These are phyloP conservation scores for Axea sp. DNA, from an alignment of 2,888 invertebrate genomes.

Conservation along the genomic window DNA sequence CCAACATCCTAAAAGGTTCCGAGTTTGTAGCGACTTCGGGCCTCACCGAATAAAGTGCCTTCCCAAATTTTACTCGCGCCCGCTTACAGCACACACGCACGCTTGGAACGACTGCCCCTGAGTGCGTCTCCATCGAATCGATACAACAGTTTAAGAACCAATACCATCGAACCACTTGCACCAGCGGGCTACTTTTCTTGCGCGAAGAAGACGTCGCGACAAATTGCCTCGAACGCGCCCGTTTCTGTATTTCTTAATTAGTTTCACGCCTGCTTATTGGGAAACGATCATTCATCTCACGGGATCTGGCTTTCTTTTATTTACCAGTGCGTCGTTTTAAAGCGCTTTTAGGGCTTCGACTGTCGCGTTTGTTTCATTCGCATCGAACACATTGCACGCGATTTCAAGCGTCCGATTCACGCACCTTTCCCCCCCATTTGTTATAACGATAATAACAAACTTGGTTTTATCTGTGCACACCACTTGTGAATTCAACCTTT, in stretches of 20 bases:
- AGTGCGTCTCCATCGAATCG: constrained; percentile 22
- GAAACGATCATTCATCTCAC: background rate
- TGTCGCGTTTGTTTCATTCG: too few relatives aligned
- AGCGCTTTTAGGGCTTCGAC: too few relatives aligned
- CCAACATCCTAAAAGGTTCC: constrained; percentile 44
- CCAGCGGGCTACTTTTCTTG: background rate
- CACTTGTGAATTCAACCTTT: too few relatives aligned
- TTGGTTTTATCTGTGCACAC: too few relatives aligned
- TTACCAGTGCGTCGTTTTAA: too few relatives aligned
- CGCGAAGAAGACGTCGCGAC: background rate
- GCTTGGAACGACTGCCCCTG: constrained; percentile 11
- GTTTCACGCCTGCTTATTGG: background rate
- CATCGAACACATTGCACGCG: too few relatives aligned
- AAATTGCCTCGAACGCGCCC: background rate
- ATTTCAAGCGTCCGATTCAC: too few relatives aligned
- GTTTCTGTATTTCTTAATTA: constrained; percentile 1
- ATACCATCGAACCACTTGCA: too few relatives aligned
- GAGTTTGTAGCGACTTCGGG: constrained; percentile 37
- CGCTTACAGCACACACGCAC: background rate
- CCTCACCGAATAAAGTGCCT: constrained; percentile 20
- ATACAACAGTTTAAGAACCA: constrained; percentile 33
- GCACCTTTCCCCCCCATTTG: too few relatives aligned
- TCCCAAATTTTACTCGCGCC: constrained; percentile 20
- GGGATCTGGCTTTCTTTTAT: too few relatives aligned
- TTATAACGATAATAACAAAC: too few relatives aligned